Base-by-base conservation (phyloP, 2,797 vertebrate species). In the Spinus olivaceus region DNA sequence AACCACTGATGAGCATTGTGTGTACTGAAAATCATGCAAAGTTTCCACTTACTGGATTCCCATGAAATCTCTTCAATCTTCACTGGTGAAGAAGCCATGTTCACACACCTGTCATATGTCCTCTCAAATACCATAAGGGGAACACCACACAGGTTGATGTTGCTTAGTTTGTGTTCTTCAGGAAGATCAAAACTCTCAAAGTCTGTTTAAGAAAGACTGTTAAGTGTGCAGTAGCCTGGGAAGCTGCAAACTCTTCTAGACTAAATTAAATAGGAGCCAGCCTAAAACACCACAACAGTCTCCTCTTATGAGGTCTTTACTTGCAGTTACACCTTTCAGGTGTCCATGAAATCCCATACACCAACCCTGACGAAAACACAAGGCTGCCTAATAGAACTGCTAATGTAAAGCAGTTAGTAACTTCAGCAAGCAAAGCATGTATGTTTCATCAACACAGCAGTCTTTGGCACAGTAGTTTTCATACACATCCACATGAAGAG, bases 131-230 rank as follows among this genome's bases (percentile, higher is more conserved):
- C 54, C 96, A 98, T 94, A 56, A 98, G 97, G 25, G 97, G 97
- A 64, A 98, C 96, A 44, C 98, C 98, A 85, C 16, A 86, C 77
- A 98, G 81, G 61, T 96, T 87, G 27, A 98, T 87, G 56, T 96
- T 93, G 64, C 97, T 97, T 25, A 98, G 44, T 77, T 89, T 96
- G 46, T 98, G 42, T 42, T 98, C 98, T 72, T 98, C 98, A 47
- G 97, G 97, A 91, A 98, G 86, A 51, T 98, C 97, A 77, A 98
- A 98, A 54, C 80, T 97, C 87, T 98, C 98, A 89, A 97, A 98
- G 14, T 98, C 98, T 98, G 94, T 88, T 92, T 21, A 65, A 77
- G 22, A 71, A 88, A 93, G 44, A 37, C 2, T 12, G 20, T 41
- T 46, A 51, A 81, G 21, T 32, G 8, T 8, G 7, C 27, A 76